These are phyloP conservation scores for Frieseomelitta varia DNA, from an alignment of 1,140 invertebrate species.

Conservation along the genomic window DNA sequence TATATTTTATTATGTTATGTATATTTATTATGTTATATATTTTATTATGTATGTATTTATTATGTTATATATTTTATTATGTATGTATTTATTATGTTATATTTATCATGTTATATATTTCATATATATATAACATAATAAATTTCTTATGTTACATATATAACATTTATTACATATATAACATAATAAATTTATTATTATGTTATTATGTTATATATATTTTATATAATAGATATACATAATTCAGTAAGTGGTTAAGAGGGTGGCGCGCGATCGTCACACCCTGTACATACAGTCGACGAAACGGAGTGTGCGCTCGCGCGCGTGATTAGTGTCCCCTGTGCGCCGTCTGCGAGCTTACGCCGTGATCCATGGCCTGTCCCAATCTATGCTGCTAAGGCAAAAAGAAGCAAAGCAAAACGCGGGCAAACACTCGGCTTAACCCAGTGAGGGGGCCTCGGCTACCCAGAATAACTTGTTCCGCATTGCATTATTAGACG, in stretches of 20 bases:
- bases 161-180: too few relatives aligned
- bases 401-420: constrained; percentile 72
- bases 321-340: constrained; percentile 43
- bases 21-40: too few relatives aligned
- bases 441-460: constrained; percentile 75
- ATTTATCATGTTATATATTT: too few relatives aligned
- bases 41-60: too few relatives aligned
- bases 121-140: too few relatives aligned
- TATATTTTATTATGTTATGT: too few relatives aligned
- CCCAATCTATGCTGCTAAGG: constrained; percentile 67
- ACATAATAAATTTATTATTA: too few relatives aligned
- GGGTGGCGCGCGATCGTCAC: neutral
- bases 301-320: neutral
- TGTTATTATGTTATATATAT: too few relatives aligned
- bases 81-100: too few relatives aligned
- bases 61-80: too few relatives aligned
- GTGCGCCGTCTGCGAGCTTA: constrained; percentile 60
- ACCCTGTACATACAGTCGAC: constrained; percentile 41
- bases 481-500: constrained; percentile 80
- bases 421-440: constrained; percentile 74
- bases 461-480: constrained; percentile 79
- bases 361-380: constrained; percentile 69
- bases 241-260: neutral
- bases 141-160: too few relatives aligned
- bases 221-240: too few relatives aligned